Base-by-base conservation (phyloP, 2,888 invertebrate genomes). In the Drosophila mulleri region DNA sequence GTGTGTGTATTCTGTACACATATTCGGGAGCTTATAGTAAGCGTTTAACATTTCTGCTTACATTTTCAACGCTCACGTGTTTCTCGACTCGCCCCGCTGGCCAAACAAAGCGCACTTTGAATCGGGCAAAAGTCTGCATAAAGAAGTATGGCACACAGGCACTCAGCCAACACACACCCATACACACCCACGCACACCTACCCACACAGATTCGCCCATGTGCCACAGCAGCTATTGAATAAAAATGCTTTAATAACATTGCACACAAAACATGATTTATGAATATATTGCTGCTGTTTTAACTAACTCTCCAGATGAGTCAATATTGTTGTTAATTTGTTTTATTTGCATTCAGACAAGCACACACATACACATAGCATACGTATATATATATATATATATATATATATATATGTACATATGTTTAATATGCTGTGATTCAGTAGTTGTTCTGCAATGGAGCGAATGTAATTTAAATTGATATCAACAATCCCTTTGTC, bases 21-120 rank as follows among this genome's bases (percentile, higher is more conserved):
- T 53, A 57, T 61, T 71, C 35, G 45, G 58, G 23, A 72, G 77
- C 78, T 75, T 47, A 68, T 41, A 45, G 45, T 41, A 61, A 75
- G 67, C 60, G 74, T 61, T 69, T 58, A 78, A 69, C 60, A 73
- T 63, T 57, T 41, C 35, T 69, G 67, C 63, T 72, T 47, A 67
- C 78, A 72, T 59, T 23, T 29, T 62, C 23, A 42, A 54, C 18
- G 57, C 52, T 57, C 45, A 73, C 53, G 68, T 39, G 37, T 39
- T 18, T 50, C 48, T 29, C 39, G 23, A 37, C 4, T 32, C 45
- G 11, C 9, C 9, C 45, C 44, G 12, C 48, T 48, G 32, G 35
- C 35, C 62, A 63, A 68, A 68, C 35, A 59, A 64, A 42, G 41
- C 35, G 16, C 54, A 54, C 47, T 54, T 69, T 69, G 37, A n/a